Evolutionary conservation across 1,140 invertebrate species (phyloP), one percentile per base, ranked within the genome.

Genomic region (Aphelenchoides avenae): DNA sequence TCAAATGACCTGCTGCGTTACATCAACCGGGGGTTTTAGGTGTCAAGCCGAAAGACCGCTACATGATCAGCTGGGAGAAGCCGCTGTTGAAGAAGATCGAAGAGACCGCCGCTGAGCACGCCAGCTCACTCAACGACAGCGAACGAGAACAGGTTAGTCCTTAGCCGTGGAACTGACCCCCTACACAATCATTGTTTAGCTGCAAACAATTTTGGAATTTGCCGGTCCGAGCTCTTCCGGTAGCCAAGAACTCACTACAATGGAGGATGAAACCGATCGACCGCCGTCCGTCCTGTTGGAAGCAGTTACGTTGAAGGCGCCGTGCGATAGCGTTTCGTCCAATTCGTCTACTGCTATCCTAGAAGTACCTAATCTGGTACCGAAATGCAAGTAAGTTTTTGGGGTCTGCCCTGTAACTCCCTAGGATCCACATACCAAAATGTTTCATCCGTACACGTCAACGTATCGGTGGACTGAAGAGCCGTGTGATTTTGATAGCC

Each of bases 31-130:
- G n/a, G n/a, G n/a, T 55, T 61, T 24, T 39, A 71, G 69, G 70
- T 9, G 52, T 75, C 20, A 70, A 75, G 7, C 71, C 73, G 20
- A 75, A 69, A 43, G 75, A 75, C 42, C 52, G 73, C 34, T 71
- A 75, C 49, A 75, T 75, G 73, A 69, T 75, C 49, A 70, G 52
- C 39, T 75, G 73, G 73, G 73, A 75, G 51, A 75, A 75, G 44
- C 73, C 73, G 3, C 41, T 75, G 31, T 57, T 75, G 20, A 69
- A 52, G 37, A 75, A 75, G 36, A 75, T 75, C 34, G 73, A 75
- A 36, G 73, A 75, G 42, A 75, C 73, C 1, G 73, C 73, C 9
- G 73, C 73, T 13, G 73, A 75, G 42, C 73, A 75, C 48, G 73
- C 74, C 1, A 60, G 52, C 20, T 65, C 68, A 5, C 52, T 75